Evolutionary conservation across 2,888 invertebrate species (phyloP).

Genomic region (Drosophila suboccidentalis): DNA sequence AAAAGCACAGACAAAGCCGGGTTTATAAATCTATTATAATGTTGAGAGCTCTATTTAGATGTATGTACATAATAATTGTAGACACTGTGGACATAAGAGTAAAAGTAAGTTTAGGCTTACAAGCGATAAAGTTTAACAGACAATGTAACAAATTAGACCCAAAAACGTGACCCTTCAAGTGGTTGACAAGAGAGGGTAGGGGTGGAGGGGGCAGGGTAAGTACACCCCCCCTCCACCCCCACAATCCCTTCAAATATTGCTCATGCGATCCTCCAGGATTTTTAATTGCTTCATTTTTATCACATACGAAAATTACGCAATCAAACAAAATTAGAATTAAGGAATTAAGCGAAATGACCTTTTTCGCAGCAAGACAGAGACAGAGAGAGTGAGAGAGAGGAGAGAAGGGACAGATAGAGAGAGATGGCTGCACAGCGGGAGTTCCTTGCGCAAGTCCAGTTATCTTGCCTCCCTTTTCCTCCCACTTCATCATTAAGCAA

Average conservation of each 20-base stretch:
- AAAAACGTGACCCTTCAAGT: constrained; percentile 18
- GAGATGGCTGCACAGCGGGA: constrained; percentile 59
- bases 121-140: constrained; percentile 64
- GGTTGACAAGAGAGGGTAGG: not conserved
- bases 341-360: constrained; percentile 69
- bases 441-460: constrained; percentile 62
- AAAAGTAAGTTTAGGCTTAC: constrained; percentile 47
- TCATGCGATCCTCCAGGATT: constrained; percentile 28
- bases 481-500: constrained; percentile 35
- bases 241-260: constrained; percentile 51
- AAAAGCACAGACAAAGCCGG: not conserved
- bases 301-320: constrained; percentile 68
- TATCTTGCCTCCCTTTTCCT: not conserved
- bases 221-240: not conserved
- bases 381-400: not conserved
- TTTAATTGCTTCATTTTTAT: constrained; percentile 64
- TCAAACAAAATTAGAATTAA: constrained; percentile 62
- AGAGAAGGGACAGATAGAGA: constrained; percentile 19
- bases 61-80: constrained; percentile 25
- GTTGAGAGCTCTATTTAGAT: constrained; percentile 35
- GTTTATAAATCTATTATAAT: constrained; percentile 27
- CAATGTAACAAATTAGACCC: constrained; percentile 66
- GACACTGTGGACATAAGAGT: constrained; percentile 30
- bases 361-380: constrained; percentile 43
- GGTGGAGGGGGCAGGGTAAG: not conserved